Evolutionary conservation across 2,797 vertebrate species (phyloP).

Genomic region (Triplophysa bombifrons): DNA sequence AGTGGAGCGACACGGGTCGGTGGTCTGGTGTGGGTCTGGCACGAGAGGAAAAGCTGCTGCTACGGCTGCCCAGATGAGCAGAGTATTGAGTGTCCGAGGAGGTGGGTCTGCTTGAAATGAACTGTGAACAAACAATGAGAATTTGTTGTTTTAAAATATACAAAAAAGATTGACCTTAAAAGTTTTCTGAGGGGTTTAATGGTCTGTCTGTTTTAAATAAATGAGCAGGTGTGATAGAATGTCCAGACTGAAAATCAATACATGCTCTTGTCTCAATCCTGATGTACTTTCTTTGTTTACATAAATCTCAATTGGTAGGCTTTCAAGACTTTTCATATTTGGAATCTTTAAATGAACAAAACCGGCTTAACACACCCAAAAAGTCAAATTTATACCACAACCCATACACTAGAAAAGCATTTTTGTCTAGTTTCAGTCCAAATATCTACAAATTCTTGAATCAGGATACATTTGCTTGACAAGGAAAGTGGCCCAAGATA

Average conservation of each 20-base stretch:
- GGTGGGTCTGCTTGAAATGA: slow-evolving; percentile 70
- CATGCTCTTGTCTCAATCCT: neutral
- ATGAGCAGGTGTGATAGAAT: slow-evolving; percentile 37
- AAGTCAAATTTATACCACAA: too few species aligned
- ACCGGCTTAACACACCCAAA: too few species aligned
- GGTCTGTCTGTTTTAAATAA: slow-evolving; percentile 36
- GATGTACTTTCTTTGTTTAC: neutral
- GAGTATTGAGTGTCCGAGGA: slow-evolving; percentile 63
- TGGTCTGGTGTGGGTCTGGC: slow-evolving; percentile 67
- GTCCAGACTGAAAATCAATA: slow-evolving; percentile 13
- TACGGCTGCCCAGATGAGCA: slow-evolving; percentile 74
- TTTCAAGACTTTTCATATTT: neutral
- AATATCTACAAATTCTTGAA: too few species aligned
- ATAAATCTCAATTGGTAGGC: neutral
- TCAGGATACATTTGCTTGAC: too few species aligned
- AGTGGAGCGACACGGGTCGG: slow-evolving; percentile 69
- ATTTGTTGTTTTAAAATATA: neutral
- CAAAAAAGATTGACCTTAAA: neutral
- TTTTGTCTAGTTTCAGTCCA: too few species aligned
- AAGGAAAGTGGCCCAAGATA: too few species aligned
- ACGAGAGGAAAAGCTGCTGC: slow-evolving; percentile 80
- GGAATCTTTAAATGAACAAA: too few species aligned
- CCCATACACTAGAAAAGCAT: too few species aligned
- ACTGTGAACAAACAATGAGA: slow-evolving; percentile 63
- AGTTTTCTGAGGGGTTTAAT: neutral